These are phyloP conservation scores for Nothoprocta perdicaria DNA, from an alignment of 2,113 vertebrate species.

Conservation along the genomic window DNA sequence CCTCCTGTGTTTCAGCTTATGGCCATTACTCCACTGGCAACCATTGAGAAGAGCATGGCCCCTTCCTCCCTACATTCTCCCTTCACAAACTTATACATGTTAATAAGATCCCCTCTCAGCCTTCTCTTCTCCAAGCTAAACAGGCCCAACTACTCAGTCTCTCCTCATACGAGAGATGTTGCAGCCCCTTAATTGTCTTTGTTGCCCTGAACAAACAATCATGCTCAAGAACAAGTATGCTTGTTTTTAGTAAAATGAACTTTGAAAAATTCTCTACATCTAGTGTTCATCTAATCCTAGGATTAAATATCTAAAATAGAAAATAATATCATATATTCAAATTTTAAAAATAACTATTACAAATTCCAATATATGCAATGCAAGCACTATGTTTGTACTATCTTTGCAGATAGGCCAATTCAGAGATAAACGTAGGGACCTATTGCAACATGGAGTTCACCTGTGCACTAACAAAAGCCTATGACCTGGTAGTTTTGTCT, in stretches of 20 bases:
- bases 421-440: not conserved
- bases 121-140: too few relatives aligned
- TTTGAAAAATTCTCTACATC: not conserved
- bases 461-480: not conserved
- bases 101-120: too few relatives aligned
- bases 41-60: too few relatives aligned
- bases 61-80: too few relatives aligned
- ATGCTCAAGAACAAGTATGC: not conserved
- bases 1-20: too few relatives aligned
- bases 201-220: too few relatives aligned
- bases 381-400: not conserved
- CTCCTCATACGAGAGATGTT: too few relatives aligned
- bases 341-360: not conserved
- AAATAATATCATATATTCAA: not conserved
- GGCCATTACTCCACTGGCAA: too few relatives aligned
- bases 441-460: not conserved
- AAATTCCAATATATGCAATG: not conserved
- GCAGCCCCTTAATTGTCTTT: too few relatives aligned
- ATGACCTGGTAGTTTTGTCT: not conserved
- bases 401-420: not conserved
- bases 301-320: not conserved
- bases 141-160: too few relatives aligned
- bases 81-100: too few relatives aligned
- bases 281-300: not conserved
- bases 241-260: not conserved